Evolutionary conservation across 2,888 invertebrate genomes (phyloP).

Genomic region (Leptothorax acervorum): DNA sequence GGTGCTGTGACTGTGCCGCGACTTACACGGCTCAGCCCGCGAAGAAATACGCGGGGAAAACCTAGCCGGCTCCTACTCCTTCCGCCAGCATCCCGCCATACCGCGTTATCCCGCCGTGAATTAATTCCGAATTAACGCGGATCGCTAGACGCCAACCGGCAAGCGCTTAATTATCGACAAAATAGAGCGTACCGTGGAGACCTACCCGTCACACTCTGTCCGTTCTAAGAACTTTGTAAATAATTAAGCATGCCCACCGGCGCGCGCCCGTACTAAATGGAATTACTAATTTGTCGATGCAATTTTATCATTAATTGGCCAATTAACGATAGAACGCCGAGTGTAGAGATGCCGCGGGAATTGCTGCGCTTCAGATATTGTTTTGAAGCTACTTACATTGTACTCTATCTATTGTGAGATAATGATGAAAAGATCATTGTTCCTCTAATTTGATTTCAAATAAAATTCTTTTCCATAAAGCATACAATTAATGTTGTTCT

Average conservation of each 20-base stretch:
- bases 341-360: slow-evolving; percentile 11
- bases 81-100: background rate
- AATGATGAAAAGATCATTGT: background rate
- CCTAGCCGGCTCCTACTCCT: background rate
- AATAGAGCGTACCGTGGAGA: slow-evolving; percentile 47
- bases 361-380: slow-evolving; percentile 18
- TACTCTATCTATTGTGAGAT: background rate
- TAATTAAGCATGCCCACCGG: slow-evolving; percentile 63
- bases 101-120: slow-evolving; percentile 35
- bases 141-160: slow-evolving; percentile 33
- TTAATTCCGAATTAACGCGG: slow-evolving; percentile 40
- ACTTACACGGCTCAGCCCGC: slow-evolving; percentile 19
- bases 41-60: slow-evolving; percentile 47
- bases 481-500: background rate
- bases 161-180: slow-evolving; percentile 60
- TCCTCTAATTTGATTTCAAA: background rate
- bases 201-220: slow-evolving; percentile 39
- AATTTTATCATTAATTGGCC: slow-evolving; percentile 58
- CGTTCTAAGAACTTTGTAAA: slow-evolving; percentile 66
- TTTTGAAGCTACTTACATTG: slow-evolving; percentile 12
- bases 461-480: background rate
- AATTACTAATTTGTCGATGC: slow-evolving; percentile 73
- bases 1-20: slow-evolving; percentile 36
- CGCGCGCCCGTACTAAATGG: slow-evolving; percentile 64
- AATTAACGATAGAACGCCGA: slow-evolving; percentile 40